Percentiles rank a stretch among this genome's conserved stretches.
phyloP scores from a whole-genome alignment of 2,113 vertebrate species.

The Melospiza melodia region DNA sequence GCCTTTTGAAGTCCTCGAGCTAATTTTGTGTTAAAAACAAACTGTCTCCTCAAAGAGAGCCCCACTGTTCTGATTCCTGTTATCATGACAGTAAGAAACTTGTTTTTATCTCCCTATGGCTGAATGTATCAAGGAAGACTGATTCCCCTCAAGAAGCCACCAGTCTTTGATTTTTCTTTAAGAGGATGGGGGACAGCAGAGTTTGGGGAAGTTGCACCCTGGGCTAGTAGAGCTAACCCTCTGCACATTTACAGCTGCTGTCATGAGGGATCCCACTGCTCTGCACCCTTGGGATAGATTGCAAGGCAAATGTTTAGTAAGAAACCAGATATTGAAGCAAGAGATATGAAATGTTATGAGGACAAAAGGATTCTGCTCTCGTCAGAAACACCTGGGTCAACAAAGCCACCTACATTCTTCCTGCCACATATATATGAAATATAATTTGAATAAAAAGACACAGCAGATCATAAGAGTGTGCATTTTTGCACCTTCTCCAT shows the following conservation, averaged over 20 bases:
- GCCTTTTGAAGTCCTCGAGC: neutral
- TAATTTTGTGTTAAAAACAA: neutral
- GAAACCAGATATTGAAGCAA: conserved; percentile 4
- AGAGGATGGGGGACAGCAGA: neutral
- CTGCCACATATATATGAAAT: neutral
- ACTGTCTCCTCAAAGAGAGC: neutral
- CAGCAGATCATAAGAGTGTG: neutral
- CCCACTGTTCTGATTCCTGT: neutral
- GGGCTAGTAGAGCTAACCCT: neutral
- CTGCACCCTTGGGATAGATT: neutral
- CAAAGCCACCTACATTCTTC: neutral
- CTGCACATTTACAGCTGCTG: neutral
- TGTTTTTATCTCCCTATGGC: neutral
- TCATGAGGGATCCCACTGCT: rapidly evolving
- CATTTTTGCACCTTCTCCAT: neutral
- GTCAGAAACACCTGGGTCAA: conserved; percentile 40
- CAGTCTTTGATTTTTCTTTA: neutral
- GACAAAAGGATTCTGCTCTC: conserved; percentile 30
- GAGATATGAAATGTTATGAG: neutral
- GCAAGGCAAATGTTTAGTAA: neutral
- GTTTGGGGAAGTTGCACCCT: neutral
- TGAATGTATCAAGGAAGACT: neutral
- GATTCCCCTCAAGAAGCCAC: neutral
- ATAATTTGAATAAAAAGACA: conserved; percentile 14
- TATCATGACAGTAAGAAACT: neutral